These are phyloP conservation scores for Caenorhabditis panamensis DNA, from an alignment of 2,888 invertebrate genomes.

Conservation along the genomic window DNA sequence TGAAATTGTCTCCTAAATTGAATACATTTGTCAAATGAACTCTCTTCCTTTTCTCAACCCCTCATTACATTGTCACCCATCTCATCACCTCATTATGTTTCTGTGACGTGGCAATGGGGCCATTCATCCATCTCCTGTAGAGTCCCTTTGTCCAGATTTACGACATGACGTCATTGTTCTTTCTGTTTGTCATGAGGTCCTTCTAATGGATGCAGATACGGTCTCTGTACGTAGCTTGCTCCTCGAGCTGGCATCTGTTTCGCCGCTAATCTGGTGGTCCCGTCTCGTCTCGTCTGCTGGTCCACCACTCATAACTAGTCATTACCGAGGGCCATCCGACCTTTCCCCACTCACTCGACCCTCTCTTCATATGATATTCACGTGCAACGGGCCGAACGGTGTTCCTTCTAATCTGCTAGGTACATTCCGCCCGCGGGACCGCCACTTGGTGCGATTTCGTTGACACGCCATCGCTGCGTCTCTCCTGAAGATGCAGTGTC, in stretches of 20 bases:
- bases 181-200: background rate
- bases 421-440: slow-evolving; percentile 3
- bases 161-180: slow-evolving; percentile 11
- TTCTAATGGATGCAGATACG: slow-evolving; percentile 8
- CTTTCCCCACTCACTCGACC: background rate
- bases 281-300: background rate
- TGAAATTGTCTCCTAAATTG: slow-evolving; percentile 6
- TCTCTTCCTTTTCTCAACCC: background rate
- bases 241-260: slow-evolving; percentile 1
- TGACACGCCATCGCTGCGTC: slow-evolving; percentile 23
- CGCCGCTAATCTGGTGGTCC: slow-evolving; percentile 3
- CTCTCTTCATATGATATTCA: background rate
- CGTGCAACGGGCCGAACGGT: slow-evolving; percentile 4
- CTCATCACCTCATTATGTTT: background rate
- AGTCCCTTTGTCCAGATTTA: slow-evolving; percentile 13
- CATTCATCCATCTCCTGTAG: background rate
- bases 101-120: slow-evolving; percentile 12
- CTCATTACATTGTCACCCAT: background rate
- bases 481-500: background rate
- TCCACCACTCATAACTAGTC: background rate
- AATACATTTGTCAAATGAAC: slow-evolving; percentile 20
- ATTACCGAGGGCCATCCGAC: background rate
- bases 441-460: slow-evolving; percentile 18
- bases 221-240: slow-evolving; percentile 12
- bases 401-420: slow-evolving; percentile 2